These are phyloP conservation scores for Caenorhabditis wallacei DNA, from an alignment of 2,888 invertebrate species.

Conservation along the genomic window DNA sequence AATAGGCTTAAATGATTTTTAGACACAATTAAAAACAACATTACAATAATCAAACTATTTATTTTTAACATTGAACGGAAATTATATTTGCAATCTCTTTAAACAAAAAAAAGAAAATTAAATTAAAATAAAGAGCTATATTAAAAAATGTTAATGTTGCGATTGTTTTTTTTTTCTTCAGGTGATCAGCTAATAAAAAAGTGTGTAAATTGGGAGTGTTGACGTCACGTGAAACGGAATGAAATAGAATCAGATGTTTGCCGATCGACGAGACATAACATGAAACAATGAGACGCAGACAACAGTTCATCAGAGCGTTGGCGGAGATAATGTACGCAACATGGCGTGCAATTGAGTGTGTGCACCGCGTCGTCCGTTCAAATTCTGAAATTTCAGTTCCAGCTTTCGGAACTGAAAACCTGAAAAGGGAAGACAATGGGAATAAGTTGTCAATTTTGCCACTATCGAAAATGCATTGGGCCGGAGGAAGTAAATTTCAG, in stretches of 20 bases:
- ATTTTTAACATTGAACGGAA: too few relatives aligned
- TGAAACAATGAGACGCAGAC: constrained; percentile 39
- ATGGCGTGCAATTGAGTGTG: constrained; percentile 28
- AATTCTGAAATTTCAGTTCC: not conserved
- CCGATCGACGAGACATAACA: constrained; percentile 33
- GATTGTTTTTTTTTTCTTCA: constrained; percentile 6
- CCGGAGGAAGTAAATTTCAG: too few relatives aligned
- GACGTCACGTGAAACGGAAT: constrained; percentile 57
- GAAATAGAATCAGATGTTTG: constrained; percentile 60
- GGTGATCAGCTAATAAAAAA: constrained; percentile 36
- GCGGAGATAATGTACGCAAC: constrained; percentile 33
- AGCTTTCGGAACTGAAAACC: not conserved
- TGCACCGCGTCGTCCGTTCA: constrained; percentile 21
- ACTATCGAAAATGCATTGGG: too few relatives aligned
- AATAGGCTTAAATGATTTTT: not conserved
- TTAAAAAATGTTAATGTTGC: not conserved
- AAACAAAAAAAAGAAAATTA: not conserved
- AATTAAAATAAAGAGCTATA: constrained; percentile 6
- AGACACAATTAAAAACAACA: not conserved
- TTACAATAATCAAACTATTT: not conserved
- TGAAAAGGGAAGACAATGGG: too few relatives aligned
- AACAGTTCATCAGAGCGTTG: constrained; percentile 35
- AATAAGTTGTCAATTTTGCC: too few relatives aligned
- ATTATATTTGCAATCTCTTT: too few relatives aligned
- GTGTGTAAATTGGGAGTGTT: constrained; percentile 45